Base-by-base conservation (phyloP, 1,140 invertebrate genomes). In the Psix sp. region DNA sequence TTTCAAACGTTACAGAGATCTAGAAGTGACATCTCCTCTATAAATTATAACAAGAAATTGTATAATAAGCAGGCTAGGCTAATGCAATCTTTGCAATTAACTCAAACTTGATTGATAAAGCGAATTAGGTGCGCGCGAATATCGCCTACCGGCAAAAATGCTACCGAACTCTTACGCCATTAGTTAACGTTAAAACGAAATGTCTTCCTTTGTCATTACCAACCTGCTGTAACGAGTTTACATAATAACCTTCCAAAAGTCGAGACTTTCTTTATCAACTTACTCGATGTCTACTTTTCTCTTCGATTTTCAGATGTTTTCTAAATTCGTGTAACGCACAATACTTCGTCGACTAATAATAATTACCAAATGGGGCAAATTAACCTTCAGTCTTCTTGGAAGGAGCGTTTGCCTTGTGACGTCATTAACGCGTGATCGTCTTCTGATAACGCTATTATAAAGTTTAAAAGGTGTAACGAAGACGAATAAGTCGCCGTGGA, bases 21-120 rank as follows among this genome's bases (percentile, higher is more conserved):
- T 51, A 46, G 59, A 59, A 68, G 52, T 42, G 51, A 68, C 48
- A 49, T 39, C 35, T 42, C 59, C 54, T 51, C 24, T 52, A 42
- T 52, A 62, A 54, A 63, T 74, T 66, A 38, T 31, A n/a, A 63
- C 42, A 46, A 63, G 46, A 68, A 75, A 75, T 65, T 68, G 40
- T 42, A 36, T 63, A 40, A 66, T 54, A 60, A 73, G 43, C 11
- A 36, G 45, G 38, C 26, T 29, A n/a, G 10, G 15, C 5, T 63
- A 63, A 65, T 59, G 17, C 24, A 48, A 66, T 74, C 68, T 67
- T 66, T 54, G 38, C 54, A 36, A 71, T 62, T 71, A 56, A 62
- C 16, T 20, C 39, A 26, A 51, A 46, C 35, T 54, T 29, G 17
- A 59, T 68, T 68, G 48, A 54, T 26, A 17, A 52, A 68, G 45